A percentile compares a stretch with the other conserved stretches of the same genome.
Evolutionary conservation across 2,888 invertebrate genomes (phyloP).

Genomic region (Byasa hedistus): DNA sequence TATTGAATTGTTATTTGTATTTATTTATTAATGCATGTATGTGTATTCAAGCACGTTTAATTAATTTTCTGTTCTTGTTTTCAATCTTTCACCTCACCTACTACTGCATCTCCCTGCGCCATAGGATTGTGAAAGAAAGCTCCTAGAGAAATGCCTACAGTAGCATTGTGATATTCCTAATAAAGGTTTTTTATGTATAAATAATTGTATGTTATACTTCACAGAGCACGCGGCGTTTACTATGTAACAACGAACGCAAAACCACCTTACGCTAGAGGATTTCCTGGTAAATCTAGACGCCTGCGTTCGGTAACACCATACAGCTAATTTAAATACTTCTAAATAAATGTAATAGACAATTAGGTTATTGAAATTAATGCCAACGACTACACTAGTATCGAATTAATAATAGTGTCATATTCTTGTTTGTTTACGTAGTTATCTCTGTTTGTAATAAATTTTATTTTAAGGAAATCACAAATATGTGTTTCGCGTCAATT

Average conservation of each 20-base stretch:
- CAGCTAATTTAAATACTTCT: constrained; percentile 49
- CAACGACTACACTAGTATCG: constrained; percentile 23
- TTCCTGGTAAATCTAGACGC: constrained; percentile 82
- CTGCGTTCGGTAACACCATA: constrained; percentile 57
- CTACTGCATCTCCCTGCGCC: not conserved
- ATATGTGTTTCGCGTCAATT: not conserved
- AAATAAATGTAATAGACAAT: constrained; percentile 10
- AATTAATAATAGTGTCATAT: constrained; percentile 24
- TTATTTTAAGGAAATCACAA: too few species aligned
- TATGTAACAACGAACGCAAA: constrained; percentile 92
- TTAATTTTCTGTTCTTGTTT: not conserved
- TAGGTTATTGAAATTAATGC: constrained; percentile 21
- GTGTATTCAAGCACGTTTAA: too few species aligned
- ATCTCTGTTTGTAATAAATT: not conserved
- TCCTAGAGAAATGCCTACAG: not conserved
- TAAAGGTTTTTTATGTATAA: not conserved
- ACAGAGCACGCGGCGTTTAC: constrained; percentile 90
- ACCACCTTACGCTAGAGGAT: constrained; percentile 91
- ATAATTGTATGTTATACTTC: constrained; percentile 37
- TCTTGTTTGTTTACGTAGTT: constrained; percentile 10
- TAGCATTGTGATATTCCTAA: not conserved
- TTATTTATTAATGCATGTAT: not conserved
- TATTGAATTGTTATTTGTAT: not conserved
- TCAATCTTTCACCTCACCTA: not conserved
- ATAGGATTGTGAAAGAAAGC: not conserved